phyloP scores from a whole-genome alignment of 2,888 invertebrate species.

The Pseudanteris insignis region DNA sequence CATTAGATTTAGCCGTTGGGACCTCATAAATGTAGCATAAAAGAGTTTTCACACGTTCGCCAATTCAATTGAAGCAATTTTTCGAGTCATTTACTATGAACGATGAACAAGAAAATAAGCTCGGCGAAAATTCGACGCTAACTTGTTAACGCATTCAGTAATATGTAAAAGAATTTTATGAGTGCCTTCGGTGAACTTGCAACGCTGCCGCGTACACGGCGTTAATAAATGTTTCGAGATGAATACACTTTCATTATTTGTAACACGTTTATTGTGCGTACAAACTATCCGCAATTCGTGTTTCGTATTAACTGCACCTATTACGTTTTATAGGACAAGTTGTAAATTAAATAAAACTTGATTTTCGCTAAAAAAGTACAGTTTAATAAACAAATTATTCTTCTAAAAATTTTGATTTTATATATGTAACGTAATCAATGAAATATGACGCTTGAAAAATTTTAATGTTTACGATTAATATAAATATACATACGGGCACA shows the following conservation, averaged over 20 bases:
- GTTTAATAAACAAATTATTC: too few relatives aligned
- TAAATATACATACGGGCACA: not conserved
- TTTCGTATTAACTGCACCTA: too few relatives aligned
- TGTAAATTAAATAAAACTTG: too few relatives aligned
- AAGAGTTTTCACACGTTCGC: not conserved
- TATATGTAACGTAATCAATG: too few relatives aligned
- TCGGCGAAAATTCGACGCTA: conserved; percentile 13
- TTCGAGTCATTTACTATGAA: conserved; percentile 13
- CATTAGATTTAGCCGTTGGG: too few relatives aligned
- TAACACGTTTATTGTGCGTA: not conserved
- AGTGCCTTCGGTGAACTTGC: conserved; percentile 21
- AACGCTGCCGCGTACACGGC: too few relatives aligned
- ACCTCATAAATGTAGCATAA: too few relatives aligned
- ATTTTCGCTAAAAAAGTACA: too few relatives aligned
- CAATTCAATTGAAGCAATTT: conserved; percentile 13
- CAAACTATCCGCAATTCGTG: not conserved
- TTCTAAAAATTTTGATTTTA: too few relatives aligned
- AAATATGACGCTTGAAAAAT: too few relatives aligned
- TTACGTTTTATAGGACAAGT: too few relatives aligned
- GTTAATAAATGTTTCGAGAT: conserved; percentile 28
- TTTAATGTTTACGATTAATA: not conserved
- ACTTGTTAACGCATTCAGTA: conserved; percentile 20
- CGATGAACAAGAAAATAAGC: not conserved
- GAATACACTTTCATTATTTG: too few relatives aligned
- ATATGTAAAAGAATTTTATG: conserved; percentile 21